Evolutionary conservation across 2,797 vertebrate genomes (phyloP).

Genomic region (Myripristis jacobus): DNA sequence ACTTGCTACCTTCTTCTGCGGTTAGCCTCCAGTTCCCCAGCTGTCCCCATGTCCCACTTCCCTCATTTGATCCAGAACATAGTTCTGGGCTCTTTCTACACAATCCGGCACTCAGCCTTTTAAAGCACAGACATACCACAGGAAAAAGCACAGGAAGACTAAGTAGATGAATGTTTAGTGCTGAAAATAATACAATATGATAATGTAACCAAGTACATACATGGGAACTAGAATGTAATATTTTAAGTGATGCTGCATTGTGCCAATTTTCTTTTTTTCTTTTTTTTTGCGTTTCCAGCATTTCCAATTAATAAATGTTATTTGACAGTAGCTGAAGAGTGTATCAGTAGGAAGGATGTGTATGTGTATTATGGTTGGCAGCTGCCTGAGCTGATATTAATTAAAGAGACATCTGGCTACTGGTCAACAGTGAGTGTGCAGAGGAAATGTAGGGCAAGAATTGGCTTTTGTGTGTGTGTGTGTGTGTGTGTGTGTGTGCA

Average conservation of each 20-base stretch:
- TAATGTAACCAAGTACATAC: constrained; percentile 15
- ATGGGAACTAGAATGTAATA: background rate
- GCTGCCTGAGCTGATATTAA: constrained; percentile 63
- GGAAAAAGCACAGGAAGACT: constrained; percentile 10
- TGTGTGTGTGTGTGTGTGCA: too few species aligned
- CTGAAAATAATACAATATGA: constrained; percentile 22
- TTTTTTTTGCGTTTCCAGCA: constrained; percentile 39
- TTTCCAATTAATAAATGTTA: constrained; percentile 29
- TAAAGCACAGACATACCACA: constrained; percentile 1
- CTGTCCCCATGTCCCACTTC: constrained; percentile 69
- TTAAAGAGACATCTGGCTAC: constrained; percentile 67
- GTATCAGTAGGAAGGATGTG: constrained; percentile 27
- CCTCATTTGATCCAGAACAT: constrained; percentile 59
- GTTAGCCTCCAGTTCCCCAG: constrained; percentile 55
- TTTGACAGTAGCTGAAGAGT: constrained; percentile 29
- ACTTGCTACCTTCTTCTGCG: constrained; percentile 37
- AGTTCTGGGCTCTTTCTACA: constrained; percentile 26
- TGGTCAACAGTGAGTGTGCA: constrained; percentile 59
- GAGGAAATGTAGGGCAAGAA: constrained; percentile 61
- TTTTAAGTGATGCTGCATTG: constrained; percentile 29
- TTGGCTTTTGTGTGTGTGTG: constrained; percentile 44
- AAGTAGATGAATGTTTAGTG: constrained; percentile 6
- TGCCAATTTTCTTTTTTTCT: constrained; percentile 49
- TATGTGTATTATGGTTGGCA: constrained; percentile 50
- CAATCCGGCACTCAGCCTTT: constrained; percentile 34